These are phyloP conservation scores for Anthonomus grandis DNA, from an alignment of 1,140 invertebrate species.

Conservation along the genomic window DNA sequence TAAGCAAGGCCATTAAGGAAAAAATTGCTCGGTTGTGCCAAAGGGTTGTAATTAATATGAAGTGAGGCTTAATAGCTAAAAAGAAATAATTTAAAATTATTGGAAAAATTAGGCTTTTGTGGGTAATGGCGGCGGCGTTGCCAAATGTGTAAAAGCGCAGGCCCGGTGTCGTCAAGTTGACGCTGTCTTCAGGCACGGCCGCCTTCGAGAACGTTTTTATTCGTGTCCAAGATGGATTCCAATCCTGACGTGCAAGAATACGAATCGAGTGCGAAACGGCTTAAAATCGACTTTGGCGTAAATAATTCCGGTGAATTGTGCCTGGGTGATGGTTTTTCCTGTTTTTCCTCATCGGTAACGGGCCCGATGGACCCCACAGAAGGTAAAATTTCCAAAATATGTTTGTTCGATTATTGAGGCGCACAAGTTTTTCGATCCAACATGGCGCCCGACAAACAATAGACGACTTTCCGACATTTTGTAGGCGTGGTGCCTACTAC, in stretches of 20 bases:
- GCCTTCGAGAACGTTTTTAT: conserved; percentile 38
- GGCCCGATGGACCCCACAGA: conserved; percentile 39
- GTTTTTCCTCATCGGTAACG: conserved; percentile 38
- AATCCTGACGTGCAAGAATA: conserved; percentile 44
- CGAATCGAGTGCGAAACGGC: conserved; percentile 45
- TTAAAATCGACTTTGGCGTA: conserved; percentile 43
- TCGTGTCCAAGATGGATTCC: conserved; percentile 50
- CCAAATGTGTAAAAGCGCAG: no score
- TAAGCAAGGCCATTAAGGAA: no score
- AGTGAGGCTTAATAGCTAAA: no score
- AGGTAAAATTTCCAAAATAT: conserved; percentile 50
- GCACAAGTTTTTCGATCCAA: conserved; percentile 44
- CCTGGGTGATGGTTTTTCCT: conserved; percentile 38
- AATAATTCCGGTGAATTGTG: conserved; percentile 41
- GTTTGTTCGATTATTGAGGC: conserved; percentile 43
- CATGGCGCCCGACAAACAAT: conserved; percentile 46
- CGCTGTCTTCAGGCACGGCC: conserved; percentile 25
- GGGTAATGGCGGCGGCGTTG: no score
- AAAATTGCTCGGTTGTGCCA: no score
- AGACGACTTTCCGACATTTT: conserved; percentile 43
- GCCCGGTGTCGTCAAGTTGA: no score
- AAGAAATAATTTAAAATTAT: no score
- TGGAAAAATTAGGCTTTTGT: no score
- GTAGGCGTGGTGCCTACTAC: conserved; percentile 42
- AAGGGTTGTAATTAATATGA: no score